phyloP scores from a whole-genome alignment of 2,888 invertebrate genomes.

The Stenodera caucasica region DNA sequence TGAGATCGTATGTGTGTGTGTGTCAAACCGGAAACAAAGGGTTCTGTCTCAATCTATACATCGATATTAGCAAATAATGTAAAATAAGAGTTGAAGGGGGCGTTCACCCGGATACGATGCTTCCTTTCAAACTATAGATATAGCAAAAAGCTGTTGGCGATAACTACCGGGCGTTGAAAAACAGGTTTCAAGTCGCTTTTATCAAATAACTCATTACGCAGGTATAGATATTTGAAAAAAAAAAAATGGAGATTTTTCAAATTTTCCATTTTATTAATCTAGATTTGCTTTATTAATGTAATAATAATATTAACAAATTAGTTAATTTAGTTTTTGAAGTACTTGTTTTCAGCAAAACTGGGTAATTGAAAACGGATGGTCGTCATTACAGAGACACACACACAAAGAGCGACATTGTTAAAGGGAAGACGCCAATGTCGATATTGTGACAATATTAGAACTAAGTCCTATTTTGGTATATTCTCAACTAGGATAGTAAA shows the following conservation, averaged over 20 bases:
- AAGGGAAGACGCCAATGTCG: neutral
- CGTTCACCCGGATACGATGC: slow-evolving; percentile 19
- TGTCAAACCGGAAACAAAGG: slow-evolving; percentile 20
- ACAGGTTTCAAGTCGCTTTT: slow-evolving; percentile 1
- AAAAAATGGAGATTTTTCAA: no score
- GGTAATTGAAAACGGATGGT: slow-evolving; percentile 13
- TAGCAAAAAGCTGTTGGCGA: slow-evolving; percentile 19
- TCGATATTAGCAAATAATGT: slow-evolving; percentile 21
- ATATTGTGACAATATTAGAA: no score
- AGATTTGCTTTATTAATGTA: no score
- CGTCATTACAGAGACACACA: neutral
- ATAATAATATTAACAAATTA: slow-evolving; percentile 5
- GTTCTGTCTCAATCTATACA: slow-evolving; percentile 25
- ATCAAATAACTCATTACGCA: slow-evolving; percentile 6
- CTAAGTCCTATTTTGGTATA: no score
- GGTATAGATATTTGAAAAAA: neutral
- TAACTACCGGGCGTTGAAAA: neutral
- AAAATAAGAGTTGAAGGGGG: slow-evolving; percentile 9
- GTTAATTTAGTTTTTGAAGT: slow-evolving; percentile 10
- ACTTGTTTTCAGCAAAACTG: neutral
- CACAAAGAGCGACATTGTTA: no score
- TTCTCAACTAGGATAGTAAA: neutral
- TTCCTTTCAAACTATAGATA: slow-evolving; percentile 7
- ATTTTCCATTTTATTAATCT: no score
- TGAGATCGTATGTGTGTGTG: slow-evolving; percentile 15